These are phyloP conservation scores for Parnassius smintheus DNA, from an alignment of 2,888 invertebrate genomes.

Conservation along the genomic window DNA sequence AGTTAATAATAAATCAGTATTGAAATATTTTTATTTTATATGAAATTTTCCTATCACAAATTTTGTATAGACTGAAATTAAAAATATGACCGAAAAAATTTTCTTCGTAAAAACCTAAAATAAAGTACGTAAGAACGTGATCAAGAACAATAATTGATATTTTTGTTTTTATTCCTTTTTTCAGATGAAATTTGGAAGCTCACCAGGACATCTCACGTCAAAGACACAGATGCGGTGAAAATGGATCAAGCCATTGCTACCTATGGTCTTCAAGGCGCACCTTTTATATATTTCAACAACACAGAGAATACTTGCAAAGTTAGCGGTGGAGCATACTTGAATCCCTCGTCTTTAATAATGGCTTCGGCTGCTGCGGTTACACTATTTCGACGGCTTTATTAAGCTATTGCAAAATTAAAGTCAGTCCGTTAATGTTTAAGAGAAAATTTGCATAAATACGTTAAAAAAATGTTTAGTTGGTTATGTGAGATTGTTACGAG, in stretches of 20 bases:
- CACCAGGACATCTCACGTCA: slow-evolving; percentile 61
- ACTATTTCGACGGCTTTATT: slow-evolving; percentile 55
- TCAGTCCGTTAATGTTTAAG: too few relatives aligned
- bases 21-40: too few relatives aligned
- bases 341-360: slow-evolving; percentile 52
- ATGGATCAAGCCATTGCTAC: slow-evolving; percentile 57
- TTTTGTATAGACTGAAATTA: too few relatives aligned
- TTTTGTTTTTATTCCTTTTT: slow-evolving; percentile 27
- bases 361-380: slow-evolving; percentile 57
- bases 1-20: too few relatives aligned
- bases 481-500: too few relatives aligned
- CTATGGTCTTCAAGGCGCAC: slow-evolving; percentile 53
- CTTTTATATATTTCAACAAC: slow-evolving; percentile 60
- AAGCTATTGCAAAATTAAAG: background rate
- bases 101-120: too few relatives aligned
- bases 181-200: slow-evolving; percentile 73
- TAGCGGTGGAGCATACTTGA: slow-evolving; percentile 48
- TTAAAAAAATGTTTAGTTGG: too few relatives aligned
- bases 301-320: slow-evolving; percentile 63
- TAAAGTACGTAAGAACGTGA: too few relatives aligned
- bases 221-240: slow-evolving; percentile 57
- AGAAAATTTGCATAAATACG: too few relatives aligned
- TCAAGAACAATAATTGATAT: too few relatives aligned
- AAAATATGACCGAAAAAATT: too few relatives aligned
- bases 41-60: too few relatives aligned